Percentiles rank a stretch among this genome's conserved stretches.
Conservation (phyloP, 1,140 invertebrate species). For the Cephus cinctus region DNA sequence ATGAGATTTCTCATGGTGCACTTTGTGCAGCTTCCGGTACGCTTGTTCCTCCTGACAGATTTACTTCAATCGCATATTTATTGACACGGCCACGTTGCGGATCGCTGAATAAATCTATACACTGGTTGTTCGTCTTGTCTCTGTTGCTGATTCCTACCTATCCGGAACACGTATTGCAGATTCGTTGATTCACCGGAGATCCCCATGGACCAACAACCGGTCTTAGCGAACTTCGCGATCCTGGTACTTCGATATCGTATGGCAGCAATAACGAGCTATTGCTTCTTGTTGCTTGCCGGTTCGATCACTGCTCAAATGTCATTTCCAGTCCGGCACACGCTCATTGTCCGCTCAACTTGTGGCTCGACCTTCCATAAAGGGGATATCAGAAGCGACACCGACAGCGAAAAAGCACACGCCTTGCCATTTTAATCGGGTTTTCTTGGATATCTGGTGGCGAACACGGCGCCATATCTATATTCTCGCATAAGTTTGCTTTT, state of each 20-base stretch:
- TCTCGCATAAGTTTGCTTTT: conserved; percentile 32
- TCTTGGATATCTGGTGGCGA: conserved; percentile 20
- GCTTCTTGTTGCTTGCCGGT: conserved; percentile 11
- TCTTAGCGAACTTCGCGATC: no score
- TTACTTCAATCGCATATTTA: no score
- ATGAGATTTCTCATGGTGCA: no score
- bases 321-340: conserved; percentile 37
- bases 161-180: no score
- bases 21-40: no score
- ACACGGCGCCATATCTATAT: conserved; percentile 34
- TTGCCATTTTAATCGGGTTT: conserved; percentile 33
- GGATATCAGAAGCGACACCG: conserved; percentile 24
- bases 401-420: conserved; percentile 31
- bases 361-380: conserved; percentile 29
- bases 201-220: no score
- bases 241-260: conserved; percentile 4
- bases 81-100: no score
- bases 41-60: no score
- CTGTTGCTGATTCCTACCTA: no score
- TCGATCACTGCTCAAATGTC: conserved; percentile 28
- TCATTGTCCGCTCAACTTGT: conserved; percentile 30
- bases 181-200: no score
- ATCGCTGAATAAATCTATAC: no score
- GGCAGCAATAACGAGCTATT: conserved; percentile 32
- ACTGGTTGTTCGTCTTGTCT: no score